Evolutionary conservation across 2,797 vertebrate species (phyloP).

Genomic region (Myiothlypis chrysogaster): DNA sequence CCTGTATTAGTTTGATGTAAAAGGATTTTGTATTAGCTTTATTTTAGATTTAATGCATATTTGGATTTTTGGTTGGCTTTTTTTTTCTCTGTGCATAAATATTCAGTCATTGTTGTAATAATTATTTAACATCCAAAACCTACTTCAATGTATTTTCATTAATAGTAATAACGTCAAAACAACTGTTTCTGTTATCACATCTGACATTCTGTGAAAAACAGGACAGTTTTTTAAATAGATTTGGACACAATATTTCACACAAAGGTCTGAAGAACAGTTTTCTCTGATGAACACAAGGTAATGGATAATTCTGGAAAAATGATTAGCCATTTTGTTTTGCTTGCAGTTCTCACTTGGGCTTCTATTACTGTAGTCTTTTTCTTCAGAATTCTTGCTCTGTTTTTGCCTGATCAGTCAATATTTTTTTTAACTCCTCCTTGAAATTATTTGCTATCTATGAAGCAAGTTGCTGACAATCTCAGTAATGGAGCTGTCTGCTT

Average conservation of each 20-base stretch:
- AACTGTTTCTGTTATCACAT: background rate
- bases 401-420: background rate
- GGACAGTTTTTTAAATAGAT: background rate
- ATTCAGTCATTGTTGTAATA: background rate
- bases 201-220: background rate
- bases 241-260: background rate
- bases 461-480: background rate
- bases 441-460: background rate
- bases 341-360: background rate
- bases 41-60: background rate
- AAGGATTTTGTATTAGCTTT: background rate
- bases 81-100: background rate
- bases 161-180: background rate
- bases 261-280: background rate
- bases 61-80: accelerated
- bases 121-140: background rate
- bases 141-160: background rate
- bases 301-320: background rate
- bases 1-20: background rate
- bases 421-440: background rate
- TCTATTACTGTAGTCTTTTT: background rate
- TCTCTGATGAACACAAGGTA: background rate
- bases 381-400: background rate
- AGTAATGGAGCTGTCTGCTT: background rate
- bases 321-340: background rate